Conservation (phyloP, 2,113 vertebrate genomes). For the Paraplagusia blochii region DNA sequence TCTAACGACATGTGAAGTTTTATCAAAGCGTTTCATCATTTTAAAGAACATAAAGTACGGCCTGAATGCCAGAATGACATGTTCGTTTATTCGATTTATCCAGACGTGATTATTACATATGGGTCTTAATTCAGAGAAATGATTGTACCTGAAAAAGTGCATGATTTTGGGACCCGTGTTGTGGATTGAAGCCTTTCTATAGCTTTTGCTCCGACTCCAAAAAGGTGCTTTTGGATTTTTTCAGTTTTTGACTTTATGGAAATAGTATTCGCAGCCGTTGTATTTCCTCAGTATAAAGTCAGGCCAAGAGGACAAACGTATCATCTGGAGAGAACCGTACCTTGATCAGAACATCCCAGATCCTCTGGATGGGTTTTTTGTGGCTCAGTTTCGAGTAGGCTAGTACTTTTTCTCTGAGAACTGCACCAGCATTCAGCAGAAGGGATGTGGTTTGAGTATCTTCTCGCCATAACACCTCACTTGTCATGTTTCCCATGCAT, state of each 20-base stretch:
- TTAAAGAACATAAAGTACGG: no score
- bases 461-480: constrained; percentile 26
- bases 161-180: background rate
- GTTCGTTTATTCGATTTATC: no score
- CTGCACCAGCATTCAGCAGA: constrained; percentile 10
- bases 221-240: background rate
- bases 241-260: background rate
- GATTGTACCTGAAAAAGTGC: background rate
- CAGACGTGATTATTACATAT: no score
- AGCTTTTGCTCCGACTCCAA: constrained; percentile 1
- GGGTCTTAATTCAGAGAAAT: no score
- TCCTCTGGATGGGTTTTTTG: no score
- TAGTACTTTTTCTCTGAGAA: constrained; percentile 8
- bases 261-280: background rate
- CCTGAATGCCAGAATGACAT: no score
- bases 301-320: constrained; percentile 20
- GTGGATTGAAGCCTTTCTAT: background rate
- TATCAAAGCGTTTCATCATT: no score
- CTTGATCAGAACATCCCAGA: no score
- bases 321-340: constrained; percentile 15
- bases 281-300: constrained; percentile 8
- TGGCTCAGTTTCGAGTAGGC: constrained; percentile 13
- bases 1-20: no score
- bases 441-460: constrained; percentile 52
- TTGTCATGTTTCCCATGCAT: background rate